Evolutionary conservation across 2,888 invertebrate species (phyloP).

Genomic region (Leptopterna dolabrata): DNA sequence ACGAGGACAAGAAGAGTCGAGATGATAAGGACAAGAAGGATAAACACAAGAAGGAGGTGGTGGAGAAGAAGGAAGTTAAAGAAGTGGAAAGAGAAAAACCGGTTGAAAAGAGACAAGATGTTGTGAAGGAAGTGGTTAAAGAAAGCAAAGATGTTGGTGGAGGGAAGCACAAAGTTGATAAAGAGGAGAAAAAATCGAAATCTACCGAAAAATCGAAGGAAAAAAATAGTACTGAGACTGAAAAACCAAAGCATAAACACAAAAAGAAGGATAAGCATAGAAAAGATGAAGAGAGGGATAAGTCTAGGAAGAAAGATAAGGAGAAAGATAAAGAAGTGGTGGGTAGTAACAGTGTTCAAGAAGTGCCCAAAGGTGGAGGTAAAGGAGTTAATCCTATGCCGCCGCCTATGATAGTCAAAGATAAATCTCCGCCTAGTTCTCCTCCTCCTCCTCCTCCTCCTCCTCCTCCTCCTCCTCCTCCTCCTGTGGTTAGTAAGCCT

Average conservation of each 20-base stretch:
- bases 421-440: constrained; percentile 4
- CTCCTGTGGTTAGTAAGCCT: constrained; percentile 24
- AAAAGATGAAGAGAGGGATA: constrained; percentile 60
- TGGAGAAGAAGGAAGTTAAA: constrained; percentile 64
- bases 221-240: constrained; percentile 50
- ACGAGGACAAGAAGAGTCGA: constrained; percentile 71
- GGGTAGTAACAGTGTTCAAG: neutral
- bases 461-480: constrained; percentile 23
- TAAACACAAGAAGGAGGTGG: constrained; percentile 67
- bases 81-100: constrained; percentile 67
- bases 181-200: constrained; percentile 55
- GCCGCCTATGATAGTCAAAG: neutral
- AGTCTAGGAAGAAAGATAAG: constrained; percentile 58
- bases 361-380: neutral
- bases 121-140: constrained; percentile 57
- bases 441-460: constrained; percentile 45
- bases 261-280: constrained; percentile 60
- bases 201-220: constrained; percentile 58
- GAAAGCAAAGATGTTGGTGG: constrained; percentile 58
- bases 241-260: constrained; percentile 60
- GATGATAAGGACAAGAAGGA: constrained; percentile 70
- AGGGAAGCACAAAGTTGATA: constrained; percentile 43
- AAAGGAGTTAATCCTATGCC: neutral
- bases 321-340: constrained; percentile 52
- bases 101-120: constrained; percentile 26